Evolutionary conservation across 2,888 invertebrate species (phyloP), one percentile per base, ranked within the genome.

Genomic region (Euspilapteryx auroguttella): DNA sequence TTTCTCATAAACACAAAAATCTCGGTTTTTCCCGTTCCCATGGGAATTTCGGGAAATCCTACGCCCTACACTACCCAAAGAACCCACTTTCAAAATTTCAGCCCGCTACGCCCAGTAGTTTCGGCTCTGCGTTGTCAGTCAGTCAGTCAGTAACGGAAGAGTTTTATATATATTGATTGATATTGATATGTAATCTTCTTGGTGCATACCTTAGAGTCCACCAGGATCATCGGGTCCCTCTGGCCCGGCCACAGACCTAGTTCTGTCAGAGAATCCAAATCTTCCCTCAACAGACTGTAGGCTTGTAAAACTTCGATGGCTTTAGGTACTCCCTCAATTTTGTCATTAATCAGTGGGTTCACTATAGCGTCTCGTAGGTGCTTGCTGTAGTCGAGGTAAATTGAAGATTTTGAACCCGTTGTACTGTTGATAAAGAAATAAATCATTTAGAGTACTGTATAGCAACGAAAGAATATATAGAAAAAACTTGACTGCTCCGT

Each of bases 201-300:
- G 10, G 11, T 12, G 31, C 26, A 30, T 42, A 83, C 83, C 66
- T 89, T 89, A 9, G 85, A 79, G 38, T 89, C 89, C 13, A 99
- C 77, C 33, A 80, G 62, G 27, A 85, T 80, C 71, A 89, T 83
- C 0, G 87, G 86, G 56, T 94, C 89, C 39, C 82, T 79, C 41
- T 81, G 79, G 21, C 82, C 84, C 0, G 91, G 86, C 95, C 96
- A 98, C 21, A 83, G 57, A 0, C 89, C 83, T 15, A 98, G 55
- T 49, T 99, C 98, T 7, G 87, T 68, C 14, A 99, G 68, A 8
- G 87, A 87, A 37, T 97, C 96, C 42, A 96, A 69, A 57, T 99
- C 99, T 46, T 98, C 97, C 32, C 93, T 80, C 29, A 92, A 56
- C 32, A 99, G 77, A 50, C 89, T 86, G 61, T 99, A 99, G 4